Conservation (phyloP, 53 echinoderm and acorn worm genomes). For the Echinometra lucunter region DNA sequence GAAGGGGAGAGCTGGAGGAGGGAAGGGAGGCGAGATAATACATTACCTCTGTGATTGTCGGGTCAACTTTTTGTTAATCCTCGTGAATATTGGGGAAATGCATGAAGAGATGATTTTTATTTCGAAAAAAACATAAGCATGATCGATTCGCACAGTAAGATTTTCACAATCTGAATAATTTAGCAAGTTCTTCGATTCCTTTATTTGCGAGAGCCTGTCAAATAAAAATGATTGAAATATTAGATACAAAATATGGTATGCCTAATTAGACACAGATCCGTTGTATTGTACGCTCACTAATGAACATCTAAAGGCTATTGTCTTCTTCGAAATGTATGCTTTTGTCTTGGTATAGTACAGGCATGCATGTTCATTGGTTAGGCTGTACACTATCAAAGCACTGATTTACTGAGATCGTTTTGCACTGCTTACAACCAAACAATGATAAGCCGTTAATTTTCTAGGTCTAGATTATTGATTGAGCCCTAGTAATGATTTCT, state of each 20-base stretch:
- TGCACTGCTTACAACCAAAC: neutral
- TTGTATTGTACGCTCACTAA: neutral
- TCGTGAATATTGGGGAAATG: too few relatives aligned
- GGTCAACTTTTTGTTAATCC: too few relatives aligned
- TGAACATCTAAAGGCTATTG: constrained; percentile 14
- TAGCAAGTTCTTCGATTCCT: neutral
- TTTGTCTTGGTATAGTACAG: neutral
- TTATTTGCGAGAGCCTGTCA: neutral
- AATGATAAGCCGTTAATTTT: constrained; percentile 43
- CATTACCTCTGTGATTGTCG: too few relatives aligned
- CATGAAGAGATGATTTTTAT: neutral
- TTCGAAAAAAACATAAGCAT: neutral
- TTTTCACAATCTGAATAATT: constrained; percentile 18
- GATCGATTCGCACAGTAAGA: neutral
- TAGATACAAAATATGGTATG: neutral
- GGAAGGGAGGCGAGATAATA: neutral
- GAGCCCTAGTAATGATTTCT: constrained; percentile 58
- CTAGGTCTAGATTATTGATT: constrained; percentile 47
- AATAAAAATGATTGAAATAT: neutral
- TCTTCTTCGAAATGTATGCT: neutral
- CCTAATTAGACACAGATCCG: neutral
- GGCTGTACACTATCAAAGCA: neutral
- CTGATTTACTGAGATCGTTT: neutral
- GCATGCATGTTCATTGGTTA: neutral
- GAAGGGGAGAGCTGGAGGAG: neutral